These are phyloP conservation scores for Aphrophora alni DNA, from an alignment of 2,888 invertebrate species.

Conservation along the genomic window DNA sequence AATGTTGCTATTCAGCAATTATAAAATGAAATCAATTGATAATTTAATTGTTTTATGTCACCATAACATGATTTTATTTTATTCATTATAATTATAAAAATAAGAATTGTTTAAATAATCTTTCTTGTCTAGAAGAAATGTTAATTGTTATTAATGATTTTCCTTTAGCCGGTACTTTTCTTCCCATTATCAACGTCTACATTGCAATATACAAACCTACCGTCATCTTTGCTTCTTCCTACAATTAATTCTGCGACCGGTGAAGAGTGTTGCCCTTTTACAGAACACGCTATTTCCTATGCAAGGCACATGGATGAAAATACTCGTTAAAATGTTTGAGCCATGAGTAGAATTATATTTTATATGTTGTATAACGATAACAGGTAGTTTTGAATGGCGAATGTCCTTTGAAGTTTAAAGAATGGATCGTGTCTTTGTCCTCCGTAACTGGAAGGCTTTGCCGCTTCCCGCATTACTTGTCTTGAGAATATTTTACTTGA, in stretches of 20 bases:
- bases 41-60: no score
- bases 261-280: background rate
- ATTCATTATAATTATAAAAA: background rate
- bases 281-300: background rate
- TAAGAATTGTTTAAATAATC: background rate
- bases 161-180: background rate
- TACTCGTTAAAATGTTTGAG: background rate
- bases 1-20: background rate
- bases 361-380: background rate
- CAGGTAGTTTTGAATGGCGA: background rate
- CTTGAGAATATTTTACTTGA: background rate
- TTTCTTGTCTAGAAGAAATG: background rate
- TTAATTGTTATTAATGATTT: background rate
- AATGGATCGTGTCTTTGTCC: background rate
- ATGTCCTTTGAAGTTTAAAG: background rate
- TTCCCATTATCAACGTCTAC: background rate
- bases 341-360: background rate
- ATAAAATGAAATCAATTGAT: background rate
- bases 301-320: background rate
- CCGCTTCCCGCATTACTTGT: background rate
- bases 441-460: background rate
- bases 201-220: background rate
- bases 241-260: background rate
- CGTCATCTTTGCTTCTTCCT: background rate
- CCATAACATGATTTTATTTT: no score